Percentiles rank a stretch among this genome's conserved stretches.
Conservation (phyloP, 2,113 vertebrate genomes). For the Vulpes vulpes region DNA sequence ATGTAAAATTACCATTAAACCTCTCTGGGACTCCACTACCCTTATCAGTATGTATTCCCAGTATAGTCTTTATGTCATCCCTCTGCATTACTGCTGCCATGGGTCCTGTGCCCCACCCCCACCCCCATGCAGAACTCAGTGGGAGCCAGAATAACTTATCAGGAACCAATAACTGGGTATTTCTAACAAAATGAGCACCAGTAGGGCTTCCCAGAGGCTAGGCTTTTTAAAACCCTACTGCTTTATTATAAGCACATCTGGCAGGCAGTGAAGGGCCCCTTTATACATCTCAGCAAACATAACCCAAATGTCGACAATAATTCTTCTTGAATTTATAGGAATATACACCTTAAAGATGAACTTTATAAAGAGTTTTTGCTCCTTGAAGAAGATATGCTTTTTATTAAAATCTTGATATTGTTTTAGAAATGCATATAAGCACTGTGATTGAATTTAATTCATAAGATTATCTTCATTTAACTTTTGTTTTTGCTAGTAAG, state of each 20-base stretch:
- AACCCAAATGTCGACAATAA: background rate
- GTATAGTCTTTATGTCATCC: background rate
- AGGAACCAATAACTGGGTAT: background rate
- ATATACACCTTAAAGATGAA: background rate
- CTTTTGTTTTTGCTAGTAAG: background rate
- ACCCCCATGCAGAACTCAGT: background rate
- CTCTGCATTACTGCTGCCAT: background rate
- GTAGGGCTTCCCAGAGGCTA: background rate
- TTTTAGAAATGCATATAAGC: conserved; percentile 1
- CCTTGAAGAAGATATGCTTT: background rate
- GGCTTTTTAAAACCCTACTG: background rate
- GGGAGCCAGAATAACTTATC: background rate
- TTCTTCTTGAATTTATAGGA: background rate
- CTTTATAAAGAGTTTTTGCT: background rate
- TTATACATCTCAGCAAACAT: background rate
- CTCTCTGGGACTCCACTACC: background rate
- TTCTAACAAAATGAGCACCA: background rate
- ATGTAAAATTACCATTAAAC: background rate
- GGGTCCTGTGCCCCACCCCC: background rate
- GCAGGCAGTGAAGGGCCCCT: background rate
- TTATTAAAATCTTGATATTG: background rate
- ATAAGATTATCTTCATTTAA: conserved; percentile 15
- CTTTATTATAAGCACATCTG: background rate
- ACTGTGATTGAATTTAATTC: conserved; percentile 1
- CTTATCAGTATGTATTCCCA: background rate